Conservation (phyloP, 2,113 vertebrate genomes). For the Corythoichthys intestinalis region DNA sequence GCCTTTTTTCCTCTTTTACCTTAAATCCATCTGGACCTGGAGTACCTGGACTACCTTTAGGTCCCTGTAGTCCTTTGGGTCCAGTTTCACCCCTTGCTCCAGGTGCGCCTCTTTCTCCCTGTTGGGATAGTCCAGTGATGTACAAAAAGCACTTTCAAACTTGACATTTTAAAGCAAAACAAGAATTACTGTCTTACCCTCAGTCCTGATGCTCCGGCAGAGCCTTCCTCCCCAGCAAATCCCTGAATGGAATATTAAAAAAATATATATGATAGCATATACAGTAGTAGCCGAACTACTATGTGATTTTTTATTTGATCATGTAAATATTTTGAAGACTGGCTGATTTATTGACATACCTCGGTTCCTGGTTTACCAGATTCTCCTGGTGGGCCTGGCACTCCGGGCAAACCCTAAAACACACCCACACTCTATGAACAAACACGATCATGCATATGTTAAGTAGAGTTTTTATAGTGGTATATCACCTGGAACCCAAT, state of each 20-base stretch:
- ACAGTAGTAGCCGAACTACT: constrained; percentile 37
- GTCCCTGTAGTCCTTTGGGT: constrained; percentile 80
- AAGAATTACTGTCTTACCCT: constrained; percentile 73
- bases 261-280: constrained; percentile 79
- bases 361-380: constrained; percentile 90
- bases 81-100: constrained; percentile 92
- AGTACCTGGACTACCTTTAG: constrained; percentile 89
- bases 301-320: not conserved
- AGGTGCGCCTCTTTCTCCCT: constrained; percentile 95
- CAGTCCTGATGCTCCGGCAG: constrained; percentile 78
- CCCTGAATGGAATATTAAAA: constrained; percentile 71
- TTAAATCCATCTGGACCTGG: constrained; percentile 90
- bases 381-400: constrained; percentile 90
- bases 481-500: constrained; percentile 84
- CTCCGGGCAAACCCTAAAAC: constrained; percentile 87
- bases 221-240: constrained; percentile 88
- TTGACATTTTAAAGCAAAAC: not conserved
- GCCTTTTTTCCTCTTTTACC: constrained; percentile 62
- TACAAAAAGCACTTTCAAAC: not conserved
- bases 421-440: not conserved
- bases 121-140: not conserved
- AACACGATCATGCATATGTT: not conserved
- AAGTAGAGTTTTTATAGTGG: not conserved
- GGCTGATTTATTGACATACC: constrained; percentile 57
- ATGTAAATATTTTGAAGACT: not conserved